Evolutionary conservation across 2,797 vertebrate genomes (phyloP), one percentile per base, ranked within the genome.

Genomic region (Paramormyrops hopkinsi): DNA sequence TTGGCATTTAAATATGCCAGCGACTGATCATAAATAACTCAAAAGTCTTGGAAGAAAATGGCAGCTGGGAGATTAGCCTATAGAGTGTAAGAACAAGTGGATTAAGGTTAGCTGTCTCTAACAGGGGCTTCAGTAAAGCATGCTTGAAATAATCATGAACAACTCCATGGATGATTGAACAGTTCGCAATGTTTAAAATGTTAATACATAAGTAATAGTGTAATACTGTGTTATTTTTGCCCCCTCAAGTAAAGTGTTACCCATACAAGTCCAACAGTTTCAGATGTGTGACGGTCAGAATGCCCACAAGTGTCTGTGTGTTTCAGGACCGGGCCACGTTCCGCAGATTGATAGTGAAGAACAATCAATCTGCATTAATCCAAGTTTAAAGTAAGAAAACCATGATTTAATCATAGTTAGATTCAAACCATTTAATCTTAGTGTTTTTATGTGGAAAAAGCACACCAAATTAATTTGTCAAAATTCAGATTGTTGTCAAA

Each of bases 301-400:
- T 50, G 46, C 3, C 17, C 46, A 84, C 2, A 11, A 50, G 41
- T 83, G 44, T 86, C 6, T 41, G 4, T 56, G 9, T 90, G 12
- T 62, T 92, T 22, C 88, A 99, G 98, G 98, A 99, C 92, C 97
- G 98, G 84, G 96, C 97, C 93, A 99, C 98, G 0, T 99, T 99
- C 95, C 98, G 98, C 95, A 97, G 98, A 95, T 98, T 99, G 94
- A 97, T 99, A 91, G 90, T 99, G 93, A 99, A 99, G 95, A 98
- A 97, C 94, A 99, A 99, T 5, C n/a, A n/a, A n/a, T n/a, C n/a
- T 33, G 8, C 3, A 29, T 2, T 29, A 12, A 65, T 33, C 62
- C 25, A 33, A 65, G 8, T 22, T 9, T 65, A 29, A 65, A 11
- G 9, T 33, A 65, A 33, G 25, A 33, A 29, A 65, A 29, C 25